Evolutionary conservation across 2,888 invertebrate species (phyloP).

Genomic region (Ctena decussata): DNA sequence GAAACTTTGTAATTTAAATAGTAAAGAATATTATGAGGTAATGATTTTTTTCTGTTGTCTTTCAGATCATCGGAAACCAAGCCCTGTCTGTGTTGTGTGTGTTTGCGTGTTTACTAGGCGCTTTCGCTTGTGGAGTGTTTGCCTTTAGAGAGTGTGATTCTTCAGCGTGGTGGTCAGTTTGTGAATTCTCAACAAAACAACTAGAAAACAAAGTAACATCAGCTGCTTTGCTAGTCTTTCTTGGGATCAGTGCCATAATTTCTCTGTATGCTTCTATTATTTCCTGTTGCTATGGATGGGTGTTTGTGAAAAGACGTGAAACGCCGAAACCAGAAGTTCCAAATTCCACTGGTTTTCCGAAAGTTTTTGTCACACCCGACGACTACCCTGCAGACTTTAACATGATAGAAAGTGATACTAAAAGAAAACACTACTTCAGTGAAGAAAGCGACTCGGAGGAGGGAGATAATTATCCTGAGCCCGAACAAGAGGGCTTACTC

Average conservation of each 20-base stretch:
- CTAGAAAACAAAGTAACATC: conserved; percentile 47
- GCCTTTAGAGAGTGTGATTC: conserved; percentile 61
- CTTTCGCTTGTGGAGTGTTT: conserved; percentile 54
- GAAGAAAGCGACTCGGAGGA: background rate
- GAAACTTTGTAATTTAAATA: too few relatives aligned
- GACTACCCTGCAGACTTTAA: background rate
- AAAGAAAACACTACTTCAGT: conserved; percentile 35
- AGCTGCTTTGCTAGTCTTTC: conserved; percentile 49
- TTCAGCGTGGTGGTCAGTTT: conserved; percentile 48
- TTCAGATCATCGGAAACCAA: conserved; percentile 56
- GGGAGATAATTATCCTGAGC: conserved; percentile 17
- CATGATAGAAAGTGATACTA: conserved; percentile 38
- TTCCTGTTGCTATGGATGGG: conserved; percentile 61
- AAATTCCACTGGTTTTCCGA: conserved; percentile 39
- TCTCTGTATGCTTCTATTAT: conserved; percentile 50
- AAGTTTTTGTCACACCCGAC: conserved; percentile 21
- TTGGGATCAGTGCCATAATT: conserved; percentile 32
- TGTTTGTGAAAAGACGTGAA: conserved; percentile 34
- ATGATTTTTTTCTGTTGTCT: too few relatives aligned
- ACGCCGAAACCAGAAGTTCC: conserved; percentile 17
- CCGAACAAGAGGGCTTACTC: conserved; percentile 21
- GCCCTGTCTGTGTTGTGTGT: conserved; percentile 44
- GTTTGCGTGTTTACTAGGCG: conserved; percentile 43
- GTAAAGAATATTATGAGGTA: too few relatives aligned
- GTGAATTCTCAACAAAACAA: conserved; percentile 45